Evolutionary conservation across 1,140 invertebrate genomes (phyloP), one percentile per base, ranked within the genome.

Genomic region (Lepidostoma basale): DNA sequence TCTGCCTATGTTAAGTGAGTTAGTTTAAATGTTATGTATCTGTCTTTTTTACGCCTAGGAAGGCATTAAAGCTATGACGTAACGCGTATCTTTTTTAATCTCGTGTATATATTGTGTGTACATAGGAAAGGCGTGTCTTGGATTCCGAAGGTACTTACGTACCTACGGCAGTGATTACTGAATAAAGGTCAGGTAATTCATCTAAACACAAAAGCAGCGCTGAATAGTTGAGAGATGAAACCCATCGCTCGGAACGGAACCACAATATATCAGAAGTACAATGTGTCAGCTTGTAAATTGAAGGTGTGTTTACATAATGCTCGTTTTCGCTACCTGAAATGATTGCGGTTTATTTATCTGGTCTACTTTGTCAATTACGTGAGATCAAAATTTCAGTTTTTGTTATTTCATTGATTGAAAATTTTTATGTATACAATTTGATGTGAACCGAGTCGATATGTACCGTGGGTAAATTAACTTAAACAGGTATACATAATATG

Each of bases 71-170:
- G 25, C 22, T 49, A 25, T 49, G 10, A 49, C 45, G 45, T 49
- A 49, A 23, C n/a, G 22, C 14, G n/a, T 49, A 49, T 49, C 45
- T 47, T 23, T 12, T 2, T 25, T 49, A 9, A 49, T 49, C 45
- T 49, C 18, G n/a, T n/a, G n/a, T n/a, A n/a, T n/a, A n/a, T n/a
- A n/a, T n/a, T n/a, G n/a, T 12, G 22, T 22, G 25, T 20, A 49
- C 45, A 49, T 26, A 23, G 45, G 45, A 49, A 49, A 49, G 45
- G 45, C 45, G 45, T 49, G 45, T 23, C 45, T 23, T n/a, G n/a
- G n/a, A n/a, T n/a, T n/a, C 22, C 12, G 20, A 23, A 23, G n/a
- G 23, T 49, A 23, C 22, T 18, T n/a, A 12, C 25, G 44, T 47
- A 25, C 0, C n/a, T 49, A 49, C 45, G 14, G 22, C 23, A 49